Evolutionary conservation across 2,797 vertebrate genomes (phyloP).

Genomic region (Hyperoplus lanceolatus): DNA sequence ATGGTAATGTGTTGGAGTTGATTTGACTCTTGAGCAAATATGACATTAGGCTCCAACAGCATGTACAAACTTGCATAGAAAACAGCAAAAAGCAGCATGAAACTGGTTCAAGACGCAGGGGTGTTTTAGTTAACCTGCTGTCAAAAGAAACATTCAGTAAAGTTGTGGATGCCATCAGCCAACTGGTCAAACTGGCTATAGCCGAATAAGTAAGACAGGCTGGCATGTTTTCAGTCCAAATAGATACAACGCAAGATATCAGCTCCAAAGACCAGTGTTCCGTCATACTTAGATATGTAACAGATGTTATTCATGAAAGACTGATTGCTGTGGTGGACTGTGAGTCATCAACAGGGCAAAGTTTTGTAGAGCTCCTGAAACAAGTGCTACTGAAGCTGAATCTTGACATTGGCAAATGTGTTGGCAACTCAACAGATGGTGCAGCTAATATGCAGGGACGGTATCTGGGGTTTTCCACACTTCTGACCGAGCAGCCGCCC

Average conservation of each 20-base stretch:
- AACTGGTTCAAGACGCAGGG: too few species aligned
- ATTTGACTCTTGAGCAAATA: too few species aligned
- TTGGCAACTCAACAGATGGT: constrained; percentile 4
- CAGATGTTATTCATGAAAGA: constrained; percentile 13
- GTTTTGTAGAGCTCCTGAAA: constrained; percentile 22
- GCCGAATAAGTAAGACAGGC: background rate
- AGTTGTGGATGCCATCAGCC: background rate
- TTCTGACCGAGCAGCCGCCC: background rate
- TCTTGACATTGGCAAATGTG: background rate
- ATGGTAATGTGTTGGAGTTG: too few species aligned
- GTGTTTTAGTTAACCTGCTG: too few species aligned
- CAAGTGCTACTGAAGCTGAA: background rate
- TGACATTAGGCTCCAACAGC: too few species aligned
- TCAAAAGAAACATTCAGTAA: too few species aligned
- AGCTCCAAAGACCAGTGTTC: constrained; percentile 5
- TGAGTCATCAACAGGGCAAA: constrained; percentile 18
- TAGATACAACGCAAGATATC: constrained; percentile 4
- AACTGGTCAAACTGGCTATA: background rate
- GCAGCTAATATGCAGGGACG: background rate
- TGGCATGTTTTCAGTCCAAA: constrained; percentile 27
- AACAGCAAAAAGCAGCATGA: too few species aligned
- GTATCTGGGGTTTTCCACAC: background rate
- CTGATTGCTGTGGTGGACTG: constrained; percentile 19
- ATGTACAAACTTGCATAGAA: too few species aligned
- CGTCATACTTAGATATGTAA: constrained; percentile 26